Base-by-base conservation (phyloP, 2,113 vertebrate genomes). In the Macroglossus sobrinus region DNA sequence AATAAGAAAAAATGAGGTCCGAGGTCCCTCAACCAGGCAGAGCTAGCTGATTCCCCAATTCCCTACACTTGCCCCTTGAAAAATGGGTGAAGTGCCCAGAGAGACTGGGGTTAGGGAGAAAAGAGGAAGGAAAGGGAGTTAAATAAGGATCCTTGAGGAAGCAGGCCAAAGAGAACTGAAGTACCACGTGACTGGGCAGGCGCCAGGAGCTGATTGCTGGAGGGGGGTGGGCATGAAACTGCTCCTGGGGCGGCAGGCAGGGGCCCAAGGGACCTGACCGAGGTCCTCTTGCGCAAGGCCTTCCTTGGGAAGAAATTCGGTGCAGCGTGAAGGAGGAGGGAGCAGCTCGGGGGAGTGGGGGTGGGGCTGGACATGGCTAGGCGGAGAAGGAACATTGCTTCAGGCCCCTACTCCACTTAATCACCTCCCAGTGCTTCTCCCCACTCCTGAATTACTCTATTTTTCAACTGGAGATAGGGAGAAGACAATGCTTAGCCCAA, bases 241-340 rank as follows among this genome's bases (percentile, higher is more conserved):
- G 35, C 63, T 74, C 63, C 30, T 55, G 69, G 69, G 45, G 64
- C 21, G 1, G 45, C 43, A 26, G 94, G 94, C 95, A 24, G 12
- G 50, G 43, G 35, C 40, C 94, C 95, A 94, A 89, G 69, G 50
- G 81, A 45, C 61, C 66, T 69, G 79, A 14, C 84, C 7, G 2
- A 57, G 22, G 72, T 21, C 33, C 3, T 53, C 61, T 79, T 81
- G 59, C 43, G 24, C 85, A 89, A 94, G 50, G 19, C 79, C 16
- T 84, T 85, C 64, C 92, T 86, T 59, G 92, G 89, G 93, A 88
- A 89, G 71, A 93, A 89, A 57, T 45, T 40, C 22, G 16, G 71
- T 12, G n/a, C 47, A 0, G 33, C 7, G 12, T 43, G 47, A 35
- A 66, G 19, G 30, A 63, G 18, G 16, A 16, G 59, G 61, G n/a